phyloP scores from a whole-genome alignment of 2,113 vertebrate species.

The Asarcornis scutulata region DNA sequence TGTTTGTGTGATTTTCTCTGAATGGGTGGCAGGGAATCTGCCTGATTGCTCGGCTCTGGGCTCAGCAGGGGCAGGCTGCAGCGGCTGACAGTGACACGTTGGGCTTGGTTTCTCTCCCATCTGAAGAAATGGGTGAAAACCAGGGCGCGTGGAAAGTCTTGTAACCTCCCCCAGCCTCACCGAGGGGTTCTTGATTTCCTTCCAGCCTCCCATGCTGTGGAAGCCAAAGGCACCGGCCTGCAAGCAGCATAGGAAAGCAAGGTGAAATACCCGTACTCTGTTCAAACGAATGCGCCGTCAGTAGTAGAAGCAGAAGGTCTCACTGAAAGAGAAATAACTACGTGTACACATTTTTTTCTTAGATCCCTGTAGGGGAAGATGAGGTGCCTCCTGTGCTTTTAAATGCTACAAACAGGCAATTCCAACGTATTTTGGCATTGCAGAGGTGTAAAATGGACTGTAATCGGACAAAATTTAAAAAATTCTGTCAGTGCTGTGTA shows the following conservation, averaged over 20 bases:
- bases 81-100: neutral
- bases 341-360: neutral
- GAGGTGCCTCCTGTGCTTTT: neutral
- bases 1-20: neutral
- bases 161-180: neutral
- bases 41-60: neutral
- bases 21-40: neutral
- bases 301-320: neutral
- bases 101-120: neutral
- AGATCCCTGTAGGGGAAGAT: neutral
- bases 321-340: neutral
- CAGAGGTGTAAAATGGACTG: neutral
- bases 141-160: neutral
- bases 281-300: neutral
- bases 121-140: neutral
- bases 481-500: neutral
- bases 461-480: neutral
- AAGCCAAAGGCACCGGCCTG: neutral
- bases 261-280: neutral
- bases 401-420: neutral
- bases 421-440: neutral
- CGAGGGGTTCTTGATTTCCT: neutral
- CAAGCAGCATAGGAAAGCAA: rapidly evolving
- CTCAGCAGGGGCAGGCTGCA: neutral
- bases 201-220: neutral